These are phyloP conservation scores for Micropterix aruncella DNA, from an alignment of 2,888 invertebrate genomes.

Conservation along the genomic window DNA sequence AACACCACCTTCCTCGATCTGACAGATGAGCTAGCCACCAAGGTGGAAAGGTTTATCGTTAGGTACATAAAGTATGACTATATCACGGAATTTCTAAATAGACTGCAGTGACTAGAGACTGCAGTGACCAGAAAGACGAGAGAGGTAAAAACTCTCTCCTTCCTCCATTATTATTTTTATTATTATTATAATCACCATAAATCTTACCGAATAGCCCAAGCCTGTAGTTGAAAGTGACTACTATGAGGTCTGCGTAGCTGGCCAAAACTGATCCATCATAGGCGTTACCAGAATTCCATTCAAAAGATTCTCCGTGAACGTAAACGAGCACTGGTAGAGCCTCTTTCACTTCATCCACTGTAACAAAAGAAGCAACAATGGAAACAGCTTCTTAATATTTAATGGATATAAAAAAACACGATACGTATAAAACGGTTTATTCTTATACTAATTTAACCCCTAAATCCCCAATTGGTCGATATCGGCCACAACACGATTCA, in stretches of 20 bases:
- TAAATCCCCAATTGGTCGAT: too few relatives aligned
- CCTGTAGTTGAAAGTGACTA: conserved; percentile 93
- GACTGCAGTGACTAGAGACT: too few relatives aligned
- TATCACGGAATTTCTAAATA: too few relatives aligned
- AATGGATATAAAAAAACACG: not conserved
- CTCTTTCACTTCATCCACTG: conserved; percentile 40
- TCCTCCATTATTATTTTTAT: too few relatives aligned
- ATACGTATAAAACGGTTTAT: not conserved
- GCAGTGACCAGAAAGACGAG: too few relatives aligned
- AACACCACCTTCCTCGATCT: too few relatives aligned
- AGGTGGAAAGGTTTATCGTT: too few relatives aligned
- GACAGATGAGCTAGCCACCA: too few relatives aligned
- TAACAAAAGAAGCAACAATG: conserved; percentile 13
- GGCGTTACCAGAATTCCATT: conserved; percentile 88
- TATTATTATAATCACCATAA: not conserved
- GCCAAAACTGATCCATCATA: conserved; percentile 93
- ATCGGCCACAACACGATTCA: too few relatives aligned
- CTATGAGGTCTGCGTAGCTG: conserved; percentile 81
- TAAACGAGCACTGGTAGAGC: conserved; percentile 67
- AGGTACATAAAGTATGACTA: too few relatives aligned
- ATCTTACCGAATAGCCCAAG: conserved; percentile 71
- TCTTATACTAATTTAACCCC: too few relatives aligned
- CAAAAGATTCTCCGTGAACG: conserved; percentile 80
- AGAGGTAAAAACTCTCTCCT: too few relatives aligned
- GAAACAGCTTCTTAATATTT: not conserved